phyloP scores from a whole-genome alignment of 2,113 vertebrate genomes.

The Mesembrinibis cayennensis region DNA sequence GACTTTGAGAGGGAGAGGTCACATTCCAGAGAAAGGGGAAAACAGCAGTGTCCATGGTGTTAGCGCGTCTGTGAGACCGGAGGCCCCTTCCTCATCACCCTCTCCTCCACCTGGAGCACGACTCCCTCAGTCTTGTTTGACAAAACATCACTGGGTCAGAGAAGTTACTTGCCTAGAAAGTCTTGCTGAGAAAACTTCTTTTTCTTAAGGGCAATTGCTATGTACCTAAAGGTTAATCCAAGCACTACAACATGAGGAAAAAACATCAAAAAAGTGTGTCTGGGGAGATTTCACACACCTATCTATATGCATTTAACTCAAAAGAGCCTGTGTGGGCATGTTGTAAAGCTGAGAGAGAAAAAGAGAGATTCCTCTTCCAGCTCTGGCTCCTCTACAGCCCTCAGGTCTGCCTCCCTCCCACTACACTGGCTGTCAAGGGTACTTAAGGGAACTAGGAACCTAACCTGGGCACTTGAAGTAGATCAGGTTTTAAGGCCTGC shows the following conservation, averaged over 20 bases:
- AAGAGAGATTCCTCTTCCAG: not conserved
- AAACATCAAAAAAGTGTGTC: not conserved
- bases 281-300: not conserved
- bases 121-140: not conserved
- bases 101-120: not conserved
- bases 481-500: not conserved
- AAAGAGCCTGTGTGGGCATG: not conserved
- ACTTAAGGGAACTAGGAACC: not conserved
- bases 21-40: not conserved
- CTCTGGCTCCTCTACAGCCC: not conserved
- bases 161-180: not conserved
- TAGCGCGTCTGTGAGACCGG: not conserved
- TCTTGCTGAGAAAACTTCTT: not conserved
- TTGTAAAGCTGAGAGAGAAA: not conserved
- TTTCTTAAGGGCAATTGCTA: not conserved
- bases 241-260: not conserved
- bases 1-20: not conserved
- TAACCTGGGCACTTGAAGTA: accelerated
- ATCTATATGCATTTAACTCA: not conserved
- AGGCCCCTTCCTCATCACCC: not conserved
- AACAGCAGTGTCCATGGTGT: accelerated
- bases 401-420: not conserved
- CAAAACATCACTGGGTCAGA: not conserved
- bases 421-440: accelerated
- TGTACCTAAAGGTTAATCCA: not conserved